Evolutionary conservation across 2,888 invertebrate genomes (phyloP).

Genomic region (Aphidius colemani): DNA sequence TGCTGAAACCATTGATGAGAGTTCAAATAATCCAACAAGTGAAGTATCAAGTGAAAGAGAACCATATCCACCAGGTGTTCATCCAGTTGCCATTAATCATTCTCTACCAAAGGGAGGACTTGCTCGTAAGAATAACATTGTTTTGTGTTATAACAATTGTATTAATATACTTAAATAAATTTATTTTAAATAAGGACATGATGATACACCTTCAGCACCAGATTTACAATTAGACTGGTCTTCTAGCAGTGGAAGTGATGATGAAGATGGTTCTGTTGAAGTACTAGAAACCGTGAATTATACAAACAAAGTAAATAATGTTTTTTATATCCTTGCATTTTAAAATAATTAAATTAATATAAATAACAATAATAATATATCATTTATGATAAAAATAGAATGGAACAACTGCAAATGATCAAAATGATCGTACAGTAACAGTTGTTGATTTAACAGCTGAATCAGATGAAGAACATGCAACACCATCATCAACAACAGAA

Average conservation of each 20-base stretch:
- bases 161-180: background rate
- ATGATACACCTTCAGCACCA: conserved; percentile 68
- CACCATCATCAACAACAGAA: conserved; percentile 32
- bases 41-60: conserved; percentile 38
- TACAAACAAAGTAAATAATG: conserved; percentile 31
- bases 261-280: conserved; percentile 65
- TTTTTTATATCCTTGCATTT: background rate
- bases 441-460: conserved; percentile 67
- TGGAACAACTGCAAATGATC: conserved; percentile 39
- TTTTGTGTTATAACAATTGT: background rate
- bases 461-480: conserved; percentile 62
- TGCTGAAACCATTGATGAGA: conserved; percentile 37
- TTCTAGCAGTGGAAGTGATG: conserved; percentile 64
- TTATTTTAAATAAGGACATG: conserved; percentile 40
- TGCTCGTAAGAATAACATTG: conserved; percentile 45
- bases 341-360: background rate
- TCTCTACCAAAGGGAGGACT: conserved; percentile 38
- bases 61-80: conserved; percentile 36
- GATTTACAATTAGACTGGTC: conserved; percentile 81
- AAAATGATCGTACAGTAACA: conserved; percentile 60
- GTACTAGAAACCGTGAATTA: conserved; percentile 57
- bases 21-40: conserved; percentile 36
- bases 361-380: background rate
- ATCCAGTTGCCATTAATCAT: conserved; percentile 39
- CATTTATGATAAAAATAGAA: conserved; percentile 33